Base-by-base conservation (phyloP, 2,888 invertebrate species). In the Drosophila mimetica region DNA sequence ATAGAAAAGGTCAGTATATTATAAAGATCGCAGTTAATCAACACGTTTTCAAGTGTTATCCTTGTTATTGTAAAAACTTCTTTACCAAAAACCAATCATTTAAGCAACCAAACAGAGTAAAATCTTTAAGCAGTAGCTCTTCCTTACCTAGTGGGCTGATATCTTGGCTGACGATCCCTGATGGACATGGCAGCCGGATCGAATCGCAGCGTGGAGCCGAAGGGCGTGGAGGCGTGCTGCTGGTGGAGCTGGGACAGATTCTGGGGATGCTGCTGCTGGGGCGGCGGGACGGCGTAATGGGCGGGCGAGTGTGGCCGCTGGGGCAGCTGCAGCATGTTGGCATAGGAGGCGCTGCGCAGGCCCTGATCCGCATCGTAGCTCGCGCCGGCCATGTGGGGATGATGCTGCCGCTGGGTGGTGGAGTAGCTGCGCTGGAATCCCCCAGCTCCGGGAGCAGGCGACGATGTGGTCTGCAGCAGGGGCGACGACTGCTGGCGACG, bases 391-490 rank as follows among this genome's bases (percentile, higher is more conserved):
- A 75, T 52, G 65, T 79, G 79, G 2, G 77, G 75, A 47, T 90
- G 90, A 67, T 76, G 79, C 41, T 76, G 79, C 18, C 83, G 71
- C 30, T 90, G 90, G 58, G 90, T 91, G 2, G 90, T 83, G 0
- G 92, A 92, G 74, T 89, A 91, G 58, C 90, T 91, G 7, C 92
- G 89, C 75, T 90, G 91, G 51, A 92, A 93, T 55, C 90, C 91
- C n/a, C 86, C 88, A 0, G 78, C 66, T 9, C 83, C 78, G 0
- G 60, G 46, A 1, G 37, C 60, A 0, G 59, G 60, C 0, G 60
- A 59, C 2, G 60, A 58, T 2, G 37, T 46, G 22, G 87, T 79
- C 13, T 80, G 87, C 14, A 86, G 67, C 57, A 89, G 30, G 1
- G 92, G 91, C 16, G 91, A 90, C 4, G 92, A 89, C 71, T 93